Percentiles rank a stretch among this genome's conserved stretches.
phyloP scores from a whole-genome alignment of 1,140 invertebrate species.

The Pentalonia nigronervosa region DNA sequence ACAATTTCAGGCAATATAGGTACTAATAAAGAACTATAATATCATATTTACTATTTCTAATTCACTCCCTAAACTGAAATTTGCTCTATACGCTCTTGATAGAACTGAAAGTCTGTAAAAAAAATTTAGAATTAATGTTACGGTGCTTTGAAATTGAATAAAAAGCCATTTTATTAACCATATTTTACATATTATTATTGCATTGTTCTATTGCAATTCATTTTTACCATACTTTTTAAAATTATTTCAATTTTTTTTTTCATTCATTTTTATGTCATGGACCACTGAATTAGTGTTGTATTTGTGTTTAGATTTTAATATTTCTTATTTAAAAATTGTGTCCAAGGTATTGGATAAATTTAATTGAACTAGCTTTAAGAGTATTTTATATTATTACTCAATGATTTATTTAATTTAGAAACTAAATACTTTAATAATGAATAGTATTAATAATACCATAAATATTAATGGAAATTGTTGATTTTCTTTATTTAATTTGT shows the following conservation, averaged over 20 bases:
- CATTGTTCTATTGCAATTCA: not conserved
- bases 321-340: not conserved
- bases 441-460: not conserved
- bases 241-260: not conserved
- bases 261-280: not conserved
- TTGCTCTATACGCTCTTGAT: not conserved
- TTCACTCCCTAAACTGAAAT: not conserved
- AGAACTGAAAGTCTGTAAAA: conserved; percentile 28
- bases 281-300: conserved; percentile 14
- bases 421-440: conserved; percentile 27
- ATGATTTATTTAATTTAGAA: conserved; percentile 28
- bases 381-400: conserved; percentile 28
- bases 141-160: not conserved
- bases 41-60: not conserved
- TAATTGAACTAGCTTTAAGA: conserved; percentile 31
- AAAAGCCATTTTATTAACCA: conserved; percentile 7
- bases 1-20: not conserved
- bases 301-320: not conserved
- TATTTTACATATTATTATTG: not conserved
- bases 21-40: not conserved
- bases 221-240: conserved; percentile 23
- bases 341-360: not conserved
- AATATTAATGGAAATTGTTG: conserved; percentile 26
- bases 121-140: not conserved
- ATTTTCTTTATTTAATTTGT: conserved; percentile 13